phyloP scores from a whole-genome alignment of 2,113 vertebrate genomes.

The Sakesphorus luctuosus region DNA sequence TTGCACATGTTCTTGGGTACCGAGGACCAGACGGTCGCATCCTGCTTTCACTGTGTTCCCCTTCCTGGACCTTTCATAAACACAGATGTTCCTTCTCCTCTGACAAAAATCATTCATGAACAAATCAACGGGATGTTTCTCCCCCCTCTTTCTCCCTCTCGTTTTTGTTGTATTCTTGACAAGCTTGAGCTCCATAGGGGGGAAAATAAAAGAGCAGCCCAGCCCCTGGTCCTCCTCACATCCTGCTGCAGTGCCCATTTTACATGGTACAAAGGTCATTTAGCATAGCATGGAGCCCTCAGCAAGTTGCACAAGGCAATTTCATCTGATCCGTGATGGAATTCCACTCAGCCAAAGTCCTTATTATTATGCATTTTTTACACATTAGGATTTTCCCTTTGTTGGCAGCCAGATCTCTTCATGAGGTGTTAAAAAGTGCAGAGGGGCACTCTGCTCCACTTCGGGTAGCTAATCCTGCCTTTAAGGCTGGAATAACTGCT shows the following conservation, averaged over 20 bases:
- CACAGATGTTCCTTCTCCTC: constrained; percentile 47
- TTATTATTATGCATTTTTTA: constrained; percentile 74
- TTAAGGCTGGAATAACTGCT: constrained; percentile 65
- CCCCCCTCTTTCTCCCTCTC: constrained; percentile 19
- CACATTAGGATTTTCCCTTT: constrained; percentile 74
- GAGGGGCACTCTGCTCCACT: constrained; percentile 59
- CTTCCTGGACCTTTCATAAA: not conserved
- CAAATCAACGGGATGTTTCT: constrained; percentile 34
- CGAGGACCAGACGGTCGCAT: not conserved
- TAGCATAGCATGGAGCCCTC: constrained; percentile 62
- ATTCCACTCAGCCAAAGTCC: constrained; percentile 68
- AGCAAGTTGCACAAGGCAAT: constrained; percentile 60
- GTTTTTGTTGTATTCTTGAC: constrained; percentile 50
- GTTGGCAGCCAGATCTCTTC: constrained; percentile 66
- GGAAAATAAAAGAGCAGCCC: constrained; percentile 58
- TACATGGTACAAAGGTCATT: constrained; percentile 64
- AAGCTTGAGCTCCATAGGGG: constrained; percentile 50
- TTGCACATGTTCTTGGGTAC: not conserved
- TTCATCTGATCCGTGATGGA: constrained; percentile 71
- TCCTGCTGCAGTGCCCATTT: constrained; percentile 63
- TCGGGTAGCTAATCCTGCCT: constrained; percentile 67
- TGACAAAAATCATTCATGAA: constrained; percentile 54
- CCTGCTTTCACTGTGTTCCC: not conserved
- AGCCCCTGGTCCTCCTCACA: not conserved
- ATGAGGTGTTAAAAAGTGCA: constrained; percentile 69